A percentile compares a stretch with the other conserved stretches of the same genome.
Conservation (phyloP, 2,888 invertebrate genomes). For the Paralinhomoeus sp. region DNA sequence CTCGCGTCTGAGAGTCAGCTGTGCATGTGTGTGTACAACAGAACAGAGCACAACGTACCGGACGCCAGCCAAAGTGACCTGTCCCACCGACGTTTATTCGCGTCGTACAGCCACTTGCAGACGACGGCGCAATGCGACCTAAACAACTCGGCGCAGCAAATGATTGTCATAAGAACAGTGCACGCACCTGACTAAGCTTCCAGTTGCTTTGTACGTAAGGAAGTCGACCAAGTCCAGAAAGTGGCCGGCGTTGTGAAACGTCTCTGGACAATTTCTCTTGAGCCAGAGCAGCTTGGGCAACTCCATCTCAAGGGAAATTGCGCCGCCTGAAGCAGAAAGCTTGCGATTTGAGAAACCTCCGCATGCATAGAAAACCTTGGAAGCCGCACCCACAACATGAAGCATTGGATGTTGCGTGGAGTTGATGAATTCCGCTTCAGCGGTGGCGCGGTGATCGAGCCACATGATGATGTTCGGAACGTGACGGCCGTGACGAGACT, state of each 20-base stretch:
- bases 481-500: not conserved
- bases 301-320: slow-evolving; percentile 87
- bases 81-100: too few relatives aligned
- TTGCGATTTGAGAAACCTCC: too few relatives aligned
- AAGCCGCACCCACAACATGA: slow-evolving; percentile 42
- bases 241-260: slow-evolving; percentile 5
- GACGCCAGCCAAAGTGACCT: too few relatives aligned
- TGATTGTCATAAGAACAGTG: not conserved
- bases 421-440: slow-evolving; percentile 59
- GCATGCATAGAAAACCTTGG: not conserved
- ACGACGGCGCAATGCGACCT: slow-evolving; percentile 73
- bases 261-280: slow-evolving; percentile 35
- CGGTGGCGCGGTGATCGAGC: slow-evolving; percentile 68
- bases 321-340: slow-evolving; percentile 39
- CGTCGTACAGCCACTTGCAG: slow-evolving; percentile 71
- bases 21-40: too few relatives aligned
- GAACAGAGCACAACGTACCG: too few relatives aligned
- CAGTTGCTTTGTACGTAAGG: slow-evolving; percentile 72
- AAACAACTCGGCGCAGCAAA: slow-evolving; percentile 5
- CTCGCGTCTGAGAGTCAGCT: too few relatives aligned
- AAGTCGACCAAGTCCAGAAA: slow-evolving; percentile 78
- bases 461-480: slow-evolving; percentile 53
- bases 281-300: slow-evolving; percentile 80
- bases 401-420: slow-evolving; percentile 47
- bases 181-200: slow-evolving; percentile 34